Conservation (phyloP, 1,140 invertebrate genomes). For the Whitmania pigra region DNA sequence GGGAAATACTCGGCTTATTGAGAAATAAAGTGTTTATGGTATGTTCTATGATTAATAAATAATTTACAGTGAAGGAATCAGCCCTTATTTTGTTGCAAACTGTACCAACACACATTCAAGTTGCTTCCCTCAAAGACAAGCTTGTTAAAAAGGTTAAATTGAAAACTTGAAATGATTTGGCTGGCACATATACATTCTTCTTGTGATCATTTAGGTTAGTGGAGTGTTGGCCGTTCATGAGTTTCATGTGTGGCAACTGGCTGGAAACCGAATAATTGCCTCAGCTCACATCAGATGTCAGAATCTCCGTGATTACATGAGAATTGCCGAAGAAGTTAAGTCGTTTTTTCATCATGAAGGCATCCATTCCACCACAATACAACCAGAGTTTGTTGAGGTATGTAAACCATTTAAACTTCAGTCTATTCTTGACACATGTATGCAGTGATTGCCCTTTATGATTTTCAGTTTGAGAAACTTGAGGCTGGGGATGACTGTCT, state of each 20-base stretch:
- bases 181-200: neutral
- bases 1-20: too few relatives aligned
- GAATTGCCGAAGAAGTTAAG: constrained; percentile 44
- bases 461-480: constrained; percentile 19
- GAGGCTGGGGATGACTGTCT: constrained; percentile 26
- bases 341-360: constrained; percentile 48
- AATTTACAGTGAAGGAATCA: constrained; percentile 53
- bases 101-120: constrained; percentile 47
- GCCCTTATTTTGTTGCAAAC: constrained; percentile 49
- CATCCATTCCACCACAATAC: constrained; percentile 51
- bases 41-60: constrained; percentile 41
- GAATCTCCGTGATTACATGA: constrained; percentile 46
- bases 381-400: constrained; percentile 47
- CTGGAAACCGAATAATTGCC: constrained; percentile 48
- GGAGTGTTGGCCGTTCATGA: constrained; percentile 50
- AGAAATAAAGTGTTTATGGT: too few relatives aligned
- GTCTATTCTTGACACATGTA: neutral
- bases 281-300: constrained; percentile 48
- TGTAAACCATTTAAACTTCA: constrained; percentile 1
- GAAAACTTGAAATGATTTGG: neutral
- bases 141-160: constrained; percentile 38
- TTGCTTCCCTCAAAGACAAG: constrained; percentile 43
- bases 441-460: neutral
- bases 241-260: constrained; percentile 51
- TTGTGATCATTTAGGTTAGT: constrained; percentile 38